A percentile compares a stretch with the other conserved stretches of the same genome.
Evolutionary conservation across 2,888 invertebrate species (phyloP).

Genomic region (Lamellibrachia columna): DNA sequence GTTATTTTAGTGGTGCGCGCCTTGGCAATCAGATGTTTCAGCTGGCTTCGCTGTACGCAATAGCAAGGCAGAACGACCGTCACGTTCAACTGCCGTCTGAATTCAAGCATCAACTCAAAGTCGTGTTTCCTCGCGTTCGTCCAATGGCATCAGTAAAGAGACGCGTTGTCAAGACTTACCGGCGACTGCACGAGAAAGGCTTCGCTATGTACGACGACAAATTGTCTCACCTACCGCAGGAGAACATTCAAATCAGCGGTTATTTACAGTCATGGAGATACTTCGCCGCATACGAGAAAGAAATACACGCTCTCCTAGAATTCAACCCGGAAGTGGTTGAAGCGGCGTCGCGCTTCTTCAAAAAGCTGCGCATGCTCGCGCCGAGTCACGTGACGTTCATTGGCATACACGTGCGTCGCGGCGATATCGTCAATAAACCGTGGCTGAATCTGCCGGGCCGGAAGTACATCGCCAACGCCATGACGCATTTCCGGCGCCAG

Average conservation of each 20-base stretch:
- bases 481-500: not conserved
- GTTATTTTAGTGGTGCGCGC: not conserved
- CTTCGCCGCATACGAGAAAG: not conserved
- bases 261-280: not conserved
- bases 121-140: not conserved
- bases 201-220: not conserved
- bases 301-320: conserved; percentile 35
- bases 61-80: not conserved
- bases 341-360: conserved; percentile 30
- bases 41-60: not conserved
- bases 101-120: not conserved
- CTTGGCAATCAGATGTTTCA: not conserved
- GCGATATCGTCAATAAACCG: not conserved
- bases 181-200: not conserved
- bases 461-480: conserved; percentile 13
- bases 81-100: not conserved
- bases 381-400: not conserved
- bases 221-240: not conserved
- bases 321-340: conserved; percentile 29
- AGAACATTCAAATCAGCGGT: conserved; percentile 36
- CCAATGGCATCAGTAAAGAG: not conserved
- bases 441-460: not conserved
- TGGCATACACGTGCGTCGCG: conserved; percentile 7
- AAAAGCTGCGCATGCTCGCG: conserved; percentile 18
- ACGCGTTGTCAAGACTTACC: not conserved